phyloP scores from a whole-genome alignment of 1,140 invertebrate species.

The Chionoecetes opilio region DNA sequence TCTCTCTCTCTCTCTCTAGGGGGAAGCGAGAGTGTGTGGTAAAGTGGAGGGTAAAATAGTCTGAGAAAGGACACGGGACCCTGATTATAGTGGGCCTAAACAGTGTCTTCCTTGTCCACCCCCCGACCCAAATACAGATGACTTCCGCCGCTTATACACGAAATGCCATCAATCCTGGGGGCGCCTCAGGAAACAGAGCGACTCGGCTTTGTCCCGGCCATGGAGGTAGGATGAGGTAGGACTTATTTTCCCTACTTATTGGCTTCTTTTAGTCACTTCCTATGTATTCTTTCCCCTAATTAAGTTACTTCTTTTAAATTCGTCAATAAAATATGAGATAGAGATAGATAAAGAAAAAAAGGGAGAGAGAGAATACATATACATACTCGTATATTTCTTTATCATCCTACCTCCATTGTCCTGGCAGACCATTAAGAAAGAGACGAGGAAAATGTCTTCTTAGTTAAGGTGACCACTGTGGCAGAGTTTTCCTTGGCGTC shows the following conservation, averaged over 20 bases:
- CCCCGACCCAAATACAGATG: not conserved
- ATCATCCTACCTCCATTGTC: too few relatives aligned
- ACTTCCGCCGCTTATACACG: not conserved
- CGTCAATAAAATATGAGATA: too few relatives aligned
- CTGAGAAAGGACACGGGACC: not conserved
- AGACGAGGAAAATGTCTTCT: too few relatives aligned
- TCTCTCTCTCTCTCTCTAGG: too few relatives aligned
- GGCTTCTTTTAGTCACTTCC: too few relatives aligned
- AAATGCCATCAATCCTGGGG: not conserved
- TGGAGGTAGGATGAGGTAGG: too few relatives aligned
- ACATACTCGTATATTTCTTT: too few relatives aligned
- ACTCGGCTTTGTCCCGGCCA: not conserved
- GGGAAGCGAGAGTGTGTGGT: not conserved
- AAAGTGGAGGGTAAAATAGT: not conserved
- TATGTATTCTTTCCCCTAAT: too few relatives aligned
- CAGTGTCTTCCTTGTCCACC: not conserved
- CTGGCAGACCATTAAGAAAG: not conserved
- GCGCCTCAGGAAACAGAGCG: not conserved
- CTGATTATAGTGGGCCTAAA: slow-evolving; percentile 15
- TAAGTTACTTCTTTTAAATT: too few relatives aligned
- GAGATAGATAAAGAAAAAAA: too few relatives aligned
- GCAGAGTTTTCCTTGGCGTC: not conserved
- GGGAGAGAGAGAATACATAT: too few relatives aligned
- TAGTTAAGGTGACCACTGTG: not conserved
- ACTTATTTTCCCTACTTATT: too few relatives aligned